Evolutionary conservation across 2,113 vertebrate genomes (phyloP).

Genomic region (Etheostoma cragini): DNA sequence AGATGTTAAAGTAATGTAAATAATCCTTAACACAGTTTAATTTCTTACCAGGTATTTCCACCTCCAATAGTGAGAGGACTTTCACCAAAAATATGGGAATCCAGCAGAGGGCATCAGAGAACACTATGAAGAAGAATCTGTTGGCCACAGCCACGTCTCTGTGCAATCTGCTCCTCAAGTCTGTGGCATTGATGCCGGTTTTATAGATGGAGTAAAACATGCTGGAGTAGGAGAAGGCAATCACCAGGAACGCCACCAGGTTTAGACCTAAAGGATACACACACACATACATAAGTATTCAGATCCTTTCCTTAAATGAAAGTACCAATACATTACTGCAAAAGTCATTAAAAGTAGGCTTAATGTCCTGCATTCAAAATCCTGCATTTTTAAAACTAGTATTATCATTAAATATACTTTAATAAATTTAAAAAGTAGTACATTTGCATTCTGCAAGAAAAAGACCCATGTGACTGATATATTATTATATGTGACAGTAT

Average conservation of each 20-base stretch:
- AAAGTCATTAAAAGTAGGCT: background rate
- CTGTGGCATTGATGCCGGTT: conserved; percentile 81
- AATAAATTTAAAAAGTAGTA: background rate
- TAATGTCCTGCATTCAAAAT: background rate
- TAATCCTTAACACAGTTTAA: background rate
- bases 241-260: conserved; percentile 85
- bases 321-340: background rate
- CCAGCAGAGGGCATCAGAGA: conserved; percentile 95
- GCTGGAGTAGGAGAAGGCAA: conserved; percentile 81
- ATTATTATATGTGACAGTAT: background rate
- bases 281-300: conserved; percentile 18
- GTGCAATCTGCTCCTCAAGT: conserved; percentile 80
- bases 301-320: background rate
- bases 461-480: background rate
- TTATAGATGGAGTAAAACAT: conserved; percentile 87
- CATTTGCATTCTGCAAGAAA: background rate
- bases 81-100: conserved; percentile 87
- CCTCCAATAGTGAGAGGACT: conserved; percentile 82
- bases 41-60: conserved; percentile 84
- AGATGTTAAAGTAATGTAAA: background rate
- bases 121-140: conserved; percentile 88
- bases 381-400: background rate
- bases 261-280: conserved; percentile 82
- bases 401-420: background rate
- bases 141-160: conserved; percentile 84